Evolutionary conservation across 1,140 invertebrate species (phyloP), one percentile per base, ranked within the genome.

Genomic region (Melanaphis sacchari): DNA sequence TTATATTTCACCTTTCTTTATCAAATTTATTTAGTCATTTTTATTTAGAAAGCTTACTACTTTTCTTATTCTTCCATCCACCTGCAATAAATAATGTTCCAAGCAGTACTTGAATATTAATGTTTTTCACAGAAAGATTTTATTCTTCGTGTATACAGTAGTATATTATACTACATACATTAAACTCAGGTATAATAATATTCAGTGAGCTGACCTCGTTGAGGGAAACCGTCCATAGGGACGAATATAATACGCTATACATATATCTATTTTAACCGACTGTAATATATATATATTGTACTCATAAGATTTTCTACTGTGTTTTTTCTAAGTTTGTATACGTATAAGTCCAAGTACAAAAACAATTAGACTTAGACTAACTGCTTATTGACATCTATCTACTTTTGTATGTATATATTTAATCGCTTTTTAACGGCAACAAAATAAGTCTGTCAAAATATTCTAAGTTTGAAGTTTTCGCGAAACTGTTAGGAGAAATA

Each of bases 51-150:
- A 43, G 59, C 38, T 81, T 81, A 43, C 41, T n/a, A 46, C 18
- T 81, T 76, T 91, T 81, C 21, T 81, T 81, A 76, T 76, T 91
- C 59, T 81, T 81, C 49, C 26, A 36, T 91, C 90, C 40, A 76
- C 38, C 89, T 76, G 40, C 31, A 81, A 91, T 91, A 91, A 91
- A 91, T 91, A 81, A 91, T 41, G n/a, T 91, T n/a, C 18, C 89
- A 24, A 66, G 89, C 89, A 54, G 89, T 66, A 81, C 90, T 81
- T 46, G 90, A 81, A 81, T 91, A 91, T 59, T 90, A 90, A 90
- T 81, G 59, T 91, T 91, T 76, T 91, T 81, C 41, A 81, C 18
- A 81, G 40, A 81, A 91, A 81, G 59, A 91, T 91, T 81, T 91
- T 81, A 41, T 49, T 43, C 40, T 38, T 91, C 89, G 5, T 90